These are phyloP conservation scores for Steatornis caripensis DNA, from an alignment of 2,113 vertebrate species.

Conservation along the genomic window DNA sequence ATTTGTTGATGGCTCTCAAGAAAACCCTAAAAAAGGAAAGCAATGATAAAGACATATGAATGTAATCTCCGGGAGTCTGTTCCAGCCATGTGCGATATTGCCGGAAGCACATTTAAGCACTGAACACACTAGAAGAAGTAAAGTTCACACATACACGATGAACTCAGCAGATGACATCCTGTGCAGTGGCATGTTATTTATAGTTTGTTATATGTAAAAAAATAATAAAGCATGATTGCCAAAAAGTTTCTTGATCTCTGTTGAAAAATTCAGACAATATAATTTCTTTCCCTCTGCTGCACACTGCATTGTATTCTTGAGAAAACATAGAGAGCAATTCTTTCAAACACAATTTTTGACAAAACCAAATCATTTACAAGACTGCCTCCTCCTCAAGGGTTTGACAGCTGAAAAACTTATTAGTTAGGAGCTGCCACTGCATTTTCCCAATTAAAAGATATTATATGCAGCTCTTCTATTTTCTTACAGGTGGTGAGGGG, in stretches of 20 bases:
- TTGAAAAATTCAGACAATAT: background rate
- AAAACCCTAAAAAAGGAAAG: slow-evolving; percentile 80
- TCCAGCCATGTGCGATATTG: rapidly evolving
- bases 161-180: background rate
- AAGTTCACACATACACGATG: background rate
- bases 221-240: background rate
- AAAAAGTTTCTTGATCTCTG: background rate
- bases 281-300: background rate
- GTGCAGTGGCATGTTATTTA: background rate
- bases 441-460: background rate
- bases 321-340: background rate
- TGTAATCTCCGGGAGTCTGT: background rate
- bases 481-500: background rate
- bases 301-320: background rate
- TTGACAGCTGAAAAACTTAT: background rate
- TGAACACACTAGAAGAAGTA: background rate
- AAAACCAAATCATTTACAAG: background rate
- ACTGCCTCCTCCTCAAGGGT: background rate
- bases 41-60: background rate
- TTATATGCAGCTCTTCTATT: background rate
- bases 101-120: background rate
- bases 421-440: background rate
- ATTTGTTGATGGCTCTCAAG: slow-evolving; percentile 94
- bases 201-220: background rate
- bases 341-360: background rate